Evolutionary conservation across 2,113 vertebrate genomes (phyloP).

Genomic region (Nothobranchius kuhntae): DNA sequence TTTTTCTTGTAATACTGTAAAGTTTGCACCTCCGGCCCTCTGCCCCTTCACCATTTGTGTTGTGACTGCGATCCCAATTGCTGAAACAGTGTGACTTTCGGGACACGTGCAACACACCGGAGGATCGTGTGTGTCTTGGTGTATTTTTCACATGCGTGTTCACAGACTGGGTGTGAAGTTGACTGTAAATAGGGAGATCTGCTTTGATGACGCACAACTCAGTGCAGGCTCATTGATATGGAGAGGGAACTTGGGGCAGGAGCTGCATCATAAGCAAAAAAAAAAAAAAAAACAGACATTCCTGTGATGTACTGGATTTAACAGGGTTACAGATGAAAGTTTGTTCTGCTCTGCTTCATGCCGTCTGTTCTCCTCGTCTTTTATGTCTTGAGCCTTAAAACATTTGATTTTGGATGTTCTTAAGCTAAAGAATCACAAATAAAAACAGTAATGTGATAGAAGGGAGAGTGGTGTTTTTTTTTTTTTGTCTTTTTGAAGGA

Average conservation of each 20-base stretch:
- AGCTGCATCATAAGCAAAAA: constrained; percentile 50
- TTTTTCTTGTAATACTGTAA: too few relatives aligned
- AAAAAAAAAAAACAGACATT: constrained; percentile 15
- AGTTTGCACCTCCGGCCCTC: background rate
- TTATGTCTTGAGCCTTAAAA: constrained; percentile 8
- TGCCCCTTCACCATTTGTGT: background rate
- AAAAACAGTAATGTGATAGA: constrained; percentile 20
- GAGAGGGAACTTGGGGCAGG: constrained; percentile 50
- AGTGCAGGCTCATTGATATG: constrained; percentile 51
- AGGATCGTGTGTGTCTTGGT: background rate
- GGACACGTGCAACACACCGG: background rate
- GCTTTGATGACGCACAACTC: constrained; percentile 68
- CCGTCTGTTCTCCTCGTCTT: background rate
- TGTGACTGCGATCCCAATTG: background rate
- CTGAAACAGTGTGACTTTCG: constrained; percentile 5
- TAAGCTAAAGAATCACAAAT: constrained; percentile 12
- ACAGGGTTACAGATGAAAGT: constrained; percentile 6
- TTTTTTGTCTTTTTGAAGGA: constrained; percentile 34
- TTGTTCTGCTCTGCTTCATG: background rate
- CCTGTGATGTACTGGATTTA: constrained; percentile 19
- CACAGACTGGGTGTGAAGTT: constrained; percentile 40
- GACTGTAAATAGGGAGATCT: constrained; percentile 66
- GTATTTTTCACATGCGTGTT: constrained; percentile 43
- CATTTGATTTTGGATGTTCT: background rate
- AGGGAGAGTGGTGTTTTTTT: constrained; percentile 48